These are phyloP conservation scores for Caenorhabditis sp. DNA, from an alignment of 2,888 invertebrate species.

Conservation along the genomic window DNA sequence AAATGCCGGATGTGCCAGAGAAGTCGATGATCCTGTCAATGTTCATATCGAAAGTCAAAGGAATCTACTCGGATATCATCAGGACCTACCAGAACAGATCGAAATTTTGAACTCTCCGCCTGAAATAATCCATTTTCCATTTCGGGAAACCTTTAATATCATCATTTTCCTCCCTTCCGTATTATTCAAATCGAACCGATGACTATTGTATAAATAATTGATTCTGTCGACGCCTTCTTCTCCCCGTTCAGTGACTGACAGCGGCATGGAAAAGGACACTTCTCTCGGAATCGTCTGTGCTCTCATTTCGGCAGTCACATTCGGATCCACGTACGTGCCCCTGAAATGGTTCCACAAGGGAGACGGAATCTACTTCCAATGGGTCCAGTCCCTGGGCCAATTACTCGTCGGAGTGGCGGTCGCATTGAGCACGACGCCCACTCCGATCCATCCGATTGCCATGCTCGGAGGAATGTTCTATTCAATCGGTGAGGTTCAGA, in stretches of 20 bases:
- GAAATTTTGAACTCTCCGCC: slow-evolving; percentile 14
- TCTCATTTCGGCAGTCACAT: slow-evolving; percentile 57
- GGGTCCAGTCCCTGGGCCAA: slow-evolving; percentile 66
- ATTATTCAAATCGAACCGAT: slow-evolving; percentile 7
- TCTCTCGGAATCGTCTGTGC: slow-evolving; percentile 57
- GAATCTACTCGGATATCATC: slow-evolving; percentile 45
- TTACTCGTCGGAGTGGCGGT: slow-evolving; percentile 55
- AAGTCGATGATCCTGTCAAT: slow-evolving; percentile 10
- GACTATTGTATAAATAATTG: slow-evolving; percentile 14
- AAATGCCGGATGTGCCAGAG: slow-evolving; percentile 25
- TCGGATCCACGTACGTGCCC: slow-evolving; percentile 66
- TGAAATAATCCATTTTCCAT: background rate
- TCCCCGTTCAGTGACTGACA: background rate
- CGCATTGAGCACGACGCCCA: slow-evolving; percentile 36
- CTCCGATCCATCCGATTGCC: slow-evolving; percentile 60
- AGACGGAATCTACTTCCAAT: slow-evolving; percentile 68
- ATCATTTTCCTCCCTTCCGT: background rate
- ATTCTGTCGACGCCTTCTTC: background rate
- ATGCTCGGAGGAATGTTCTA: slow-evolving; percentile 62
- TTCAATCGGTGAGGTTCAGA: slow-evolving; percentile 64
- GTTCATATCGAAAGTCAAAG: slow-evolving; percentile 36
- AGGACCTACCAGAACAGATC: slow-evolving; percentile 17
- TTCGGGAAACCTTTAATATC: slow-evolving; percentile 1
- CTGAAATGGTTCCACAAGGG: slow-evolving; percentile 65
- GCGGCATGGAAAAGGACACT: slow-evolving; percentile 54